These are phyloP conservation scores for Sminthurides aquaticus DNA, from an alignment of 2,888 invertebrate genomes.

Conservation along the genomic window DNA sequence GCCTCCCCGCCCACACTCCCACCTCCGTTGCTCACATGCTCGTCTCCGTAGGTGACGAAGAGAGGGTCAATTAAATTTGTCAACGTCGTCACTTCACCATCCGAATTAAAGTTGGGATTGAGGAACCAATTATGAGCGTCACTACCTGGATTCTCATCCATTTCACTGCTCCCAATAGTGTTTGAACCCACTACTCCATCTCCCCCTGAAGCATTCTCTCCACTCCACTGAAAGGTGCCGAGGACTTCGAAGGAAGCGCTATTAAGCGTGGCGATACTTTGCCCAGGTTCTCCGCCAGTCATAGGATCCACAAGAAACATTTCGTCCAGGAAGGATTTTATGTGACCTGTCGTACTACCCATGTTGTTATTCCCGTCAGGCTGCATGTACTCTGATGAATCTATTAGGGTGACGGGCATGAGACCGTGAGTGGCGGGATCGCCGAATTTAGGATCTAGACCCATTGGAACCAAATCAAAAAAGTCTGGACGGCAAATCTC, in stretches of 20 bases:
- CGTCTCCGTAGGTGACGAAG: conserved; percentile 40
- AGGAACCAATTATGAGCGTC: conserved; percentile 33
- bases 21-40: conserved; percentile 7
- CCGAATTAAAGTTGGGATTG: conserved; percentile 24
- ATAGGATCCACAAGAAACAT: conserved; percentile 36
- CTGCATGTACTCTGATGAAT: conserved; percentile 36
- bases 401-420: conserved; percentile 39
- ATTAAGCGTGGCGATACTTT: conserved; percentile 15
- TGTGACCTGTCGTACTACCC: conserved; percentile 29
- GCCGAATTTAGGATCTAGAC: conserved; percentile 29
- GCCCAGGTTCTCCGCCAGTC: conserved; percentile 12
- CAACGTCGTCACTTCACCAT: conserved; percentile 40
- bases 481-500: conserved; percentile 37
- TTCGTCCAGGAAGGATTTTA: conserved; percentile 41
- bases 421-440: conserved; percentile 26
- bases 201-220: conserved; percentile 19
- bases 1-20: background rate
- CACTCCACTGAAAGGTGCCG: conserved; percentile 34
- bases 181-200: conserved; percentile 9
- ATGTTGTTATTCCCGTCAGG: conserved; percentile 38
- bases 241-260: conserved; percentile 34
- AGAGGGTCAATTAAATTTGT: conserved; percentile 42
- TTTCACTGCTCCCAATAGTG: conserved; percentile 14
- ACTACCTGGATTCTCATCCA: conserved; percentile 2
- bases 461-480: conserved; percentile 36